Conservation (phyloP, 2,113 vertebrate species). For the Hippocampus zosterae region DNA sequence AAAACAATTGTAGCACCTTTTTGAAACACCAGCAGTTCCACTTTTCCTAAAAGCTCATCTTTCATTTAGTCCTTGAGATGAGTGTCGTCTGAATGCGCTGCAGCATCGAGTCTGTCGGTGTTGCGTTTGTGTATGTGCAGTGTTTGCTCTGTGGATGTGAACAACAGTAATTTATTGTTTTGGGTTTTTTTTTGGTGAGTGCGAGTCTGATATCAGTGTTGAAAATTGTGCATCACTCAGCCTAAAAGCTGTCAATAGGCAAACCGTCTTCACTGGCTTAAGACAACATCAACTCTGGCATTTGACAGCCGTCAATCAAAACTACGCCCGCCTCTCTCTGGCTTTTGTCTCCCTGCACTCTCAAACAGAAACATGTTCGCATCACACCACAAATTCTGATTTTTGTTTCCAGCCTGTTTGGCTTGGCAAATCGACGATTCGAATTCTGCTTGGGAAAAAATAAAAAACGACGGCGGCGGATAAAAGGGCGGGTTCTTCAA, state of each 20-base stretch:
- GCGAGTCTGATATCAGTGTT: constrained; percentile 56
- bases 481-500: background rate
- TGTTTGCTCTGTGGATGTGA: constrained; percentile 50
- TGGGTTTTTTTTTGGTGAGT: constrained; percentile 27
- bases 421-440: background rate
- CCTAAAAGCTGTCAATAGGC: constrained; percentile 72
- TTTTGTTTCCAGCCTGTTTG: background rate
- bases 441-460: background rate
- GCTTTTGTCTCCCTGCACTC: constrained; percentile 48
- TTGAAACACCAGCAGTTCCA: constrained; percentile 82
- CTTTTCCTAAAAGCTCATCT: constrained; percentile 74
- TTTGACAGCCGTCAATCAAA: constrained; percentile 43
- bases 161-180: constrained; percentile 59
- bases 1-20: constrained; percentile 99
- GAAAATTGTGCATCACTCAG: constrained; percentile 60
- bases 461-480: background rate
- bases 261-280: constrained; percentile 55
- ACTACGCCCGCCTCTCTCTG: constrained; percentile 36
- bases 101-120: constrained; percentile 61
- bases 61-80: constrained; percentile 75
- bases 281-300: constrained; percentile 59
- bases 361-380: constrained; percentile 40
- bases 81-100: constrained; percentile 71
- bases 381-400: constrained; percentile 17
- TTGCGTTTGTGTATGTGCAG: constrained; percentile 41